Percentiles rank a stretch among this genome's conserved stretches.
phyloP scores from a whole-genome alignment of 2,797 vertebrate genomes.

The Cyprinella venusta region DNA sequence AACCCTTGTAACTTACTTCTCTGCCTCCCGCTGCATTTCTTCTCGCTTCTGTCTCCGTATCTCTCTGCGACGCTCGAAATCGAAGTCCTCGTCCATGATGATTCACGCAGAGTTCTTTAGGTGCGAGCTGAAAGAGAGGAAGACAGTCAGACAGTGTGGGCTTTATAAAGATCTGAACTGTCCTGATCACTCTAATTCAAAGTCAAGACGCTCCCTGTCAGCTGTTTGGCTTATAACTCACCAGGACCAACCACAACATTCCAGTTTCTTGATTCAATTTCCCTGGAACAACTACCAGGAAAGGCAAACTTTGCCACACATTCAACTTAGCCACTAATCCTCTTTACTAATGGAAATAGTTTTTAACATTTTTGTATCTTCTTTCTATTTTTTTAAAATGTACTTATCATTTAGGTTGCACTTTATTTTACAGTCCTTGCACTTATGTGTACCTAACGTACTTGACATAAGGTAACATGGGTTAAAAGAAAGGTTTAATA shows the following conservation, averaged over 20 bases:
- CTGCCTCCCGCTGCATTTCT: conserved; percentile 90
- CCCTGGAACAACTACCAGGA: conserved; percentile 89
- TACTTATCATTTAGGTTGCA: neutral
- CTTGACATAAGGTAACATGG: too few species aligned
- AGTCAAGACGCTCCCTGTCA: neutral
- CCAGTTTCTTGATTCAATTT: conserved; percentile 84
- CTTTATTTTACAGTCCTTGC: too few species aligned
- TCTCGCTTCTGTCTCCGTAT: conserved; percentile 96
- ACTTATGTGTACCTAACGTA: too few species aligned
- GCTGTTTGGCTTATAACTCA: conserved; percentile 81
- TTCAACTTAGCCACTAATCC: conserved; percentile 52
- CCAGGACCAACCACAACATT: conserved; percentile 75
- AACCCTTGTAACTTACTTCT: conserved; percentile 80
- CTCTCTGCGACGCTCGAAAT: conserved; percentile 95
- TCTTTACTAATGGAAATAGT: conserved; percentile 7
- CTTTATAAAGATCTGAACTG: conserved; percentile 21
- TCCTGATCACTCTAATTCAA: conserved; percentile 7
- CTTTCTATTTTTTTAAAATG: neutral
- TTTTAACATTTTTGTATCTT: neutral
- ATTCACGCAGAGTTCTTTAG: conserved; percentile 58
- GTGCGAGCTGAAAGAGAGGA: conserved; percentile 67
- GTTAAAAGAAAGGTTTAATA: too few species aligned
- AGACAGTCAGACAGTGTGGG: neutral
- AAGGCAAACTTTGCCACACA: conserved; percentile 86
- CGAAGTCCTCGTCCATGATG: conserved; percentile 95